A percentile compares a stretch with the other conserved stretches of the same genome.
These are phyloP conservation scores for Hydriomena furcata DNA, from an alignment of 2,888 invertebrate genomes.

Conservation along the genomic window DNA sequence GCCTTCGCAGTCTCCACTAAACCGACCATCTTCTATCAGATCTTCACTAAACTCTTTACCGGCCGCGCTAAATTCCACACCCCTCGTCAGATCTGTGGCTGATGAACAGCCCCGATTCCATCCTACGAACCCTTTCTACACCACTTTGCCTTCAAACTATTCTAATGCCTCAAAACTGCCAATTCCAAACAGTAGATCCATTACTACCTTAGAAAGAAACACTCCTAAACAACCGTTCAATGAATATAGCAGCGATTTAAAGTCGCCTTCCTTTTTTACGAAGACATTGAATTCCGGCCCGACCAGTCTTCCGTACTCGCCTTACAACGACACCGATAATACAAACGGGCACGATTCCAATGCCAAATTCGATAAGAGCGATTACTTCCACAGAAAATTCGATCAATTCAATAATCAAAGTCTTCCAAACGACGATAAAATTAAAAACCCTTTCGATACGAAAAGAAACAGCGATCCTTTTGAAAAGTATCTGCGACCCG, in stretches of 20 bases:
- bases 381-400: conserved; percentile 46
- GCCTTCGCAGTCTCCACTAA: conserved; percentile 59
- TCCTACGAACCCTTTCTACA: conserved; percentile 79
- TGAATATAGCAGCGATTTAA: conserved; percentile 54
- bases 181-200: conserved; percentile 65
- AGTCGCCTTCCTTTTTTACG: conserved; percentile 59
- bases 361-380: conserved; percentile 44
- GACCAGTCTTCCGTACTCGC: conserved; percentile 54
- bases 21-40: conserved; percentile 51
- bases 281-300: conserved; percentile 54
- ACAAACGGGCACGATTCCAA: conserved; percentile 51
- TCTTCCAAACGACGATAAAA: conserved; percentile 50
- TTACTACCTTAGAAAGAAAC: conserved; percentile 69
- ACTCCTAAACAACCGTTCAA: conserved; percentile 58
- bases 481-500: conserved; percentile 62
- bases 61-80: conserved; percentile 59
- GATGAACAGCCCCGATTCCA: conserved; percentile 70
- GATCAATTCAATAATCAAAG: conserved; percentile 48
- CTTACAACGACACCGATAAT: conserved; percentile 45
- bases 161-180: conserved; percentile 74
- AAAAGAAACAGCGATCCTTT: conserved; percentile 66
- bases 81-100: conserved; percentile 61
- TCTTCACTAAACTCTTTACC: conserved; percentile 63
- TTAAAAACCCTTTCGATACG: conserved; percentile 66
- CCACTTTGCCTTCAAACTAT: conserved; percentile 71